Conservation (phyloP, 1,140 invertebrate species). For the Lineus longissimus region DNA sequence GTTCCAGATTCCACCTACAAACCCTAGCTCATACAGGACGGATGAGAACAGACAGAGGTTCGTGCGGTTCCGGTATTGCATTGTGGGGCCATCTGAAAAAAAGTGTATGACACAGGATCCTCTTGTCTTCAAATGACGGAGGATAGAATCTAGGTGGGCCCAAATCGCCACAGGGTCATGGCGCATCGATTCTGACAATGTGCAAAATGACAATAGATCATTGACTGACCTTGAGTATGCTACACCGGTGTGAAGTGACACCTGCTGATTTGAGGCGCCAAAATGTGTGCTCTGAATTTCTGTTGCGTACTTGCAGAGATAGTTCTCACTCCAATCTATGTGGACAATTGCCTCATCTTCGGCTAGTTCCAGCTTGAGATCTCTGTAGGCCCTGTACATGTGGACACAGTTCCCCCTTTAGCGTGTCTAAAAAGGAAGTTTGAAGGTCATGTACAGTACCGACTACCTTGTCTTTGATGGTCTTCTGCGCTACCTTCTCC, state of each 20-base stretch:
- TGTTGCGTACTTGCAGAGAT: slow-evolving; percentile 12
- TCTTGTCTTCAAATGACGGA: background rate
- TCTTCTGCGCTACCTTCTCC: background rate
- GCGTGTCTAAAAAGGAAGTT: background rate
- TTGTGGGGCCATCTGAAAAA: slow-evolving; percentile 14
- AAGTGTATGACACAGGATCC: slow-evolving; percentile 7
- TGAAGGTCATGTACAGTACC: background rate
- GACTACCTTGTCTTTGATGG: background rate
- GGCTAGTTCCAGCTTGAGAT: background rate
- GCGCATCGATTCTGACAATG: slow-evolving; percentile 7
- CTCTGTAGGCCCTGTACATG: slow-evolving; percentile 11
- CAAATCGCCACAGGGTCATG: slow-evolving; percentile 18
- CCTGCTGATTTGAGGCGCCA: slow-evolving; percentile 17
- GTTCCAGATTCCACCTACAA: slow-evolving; percentile 39
- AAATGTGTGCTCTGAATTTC: slow-evolving; percentile 26
- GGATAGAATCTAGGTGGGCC: slow-evolving; percentile 11
- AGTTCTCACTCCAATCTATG: slow-evolving; percentile 24
- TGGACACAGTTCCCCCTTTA: background rate
- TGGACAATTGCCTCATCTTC: slow-evolving; percentile 11
- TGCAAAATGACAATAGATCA: slow-evolving; percentile 7
- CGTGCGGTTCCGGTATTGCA: slow-evolving; percentile 12
- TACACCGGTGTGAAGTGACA: slow-evolving; percentile 21
- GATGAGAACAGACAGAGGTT: slow-evolving; percentile 8
- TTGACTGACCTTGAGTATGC: slow-evolving; percentile 3
- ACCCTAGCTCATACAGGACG: slow-evolving; percentile 3